Percentiles rank a stretch among this genome's conserved stretches.
Evolutionary conservation across 2,888 invertebrate genomes (phyloP).

Genomic region (Heterodera filipjevi): DNA sequence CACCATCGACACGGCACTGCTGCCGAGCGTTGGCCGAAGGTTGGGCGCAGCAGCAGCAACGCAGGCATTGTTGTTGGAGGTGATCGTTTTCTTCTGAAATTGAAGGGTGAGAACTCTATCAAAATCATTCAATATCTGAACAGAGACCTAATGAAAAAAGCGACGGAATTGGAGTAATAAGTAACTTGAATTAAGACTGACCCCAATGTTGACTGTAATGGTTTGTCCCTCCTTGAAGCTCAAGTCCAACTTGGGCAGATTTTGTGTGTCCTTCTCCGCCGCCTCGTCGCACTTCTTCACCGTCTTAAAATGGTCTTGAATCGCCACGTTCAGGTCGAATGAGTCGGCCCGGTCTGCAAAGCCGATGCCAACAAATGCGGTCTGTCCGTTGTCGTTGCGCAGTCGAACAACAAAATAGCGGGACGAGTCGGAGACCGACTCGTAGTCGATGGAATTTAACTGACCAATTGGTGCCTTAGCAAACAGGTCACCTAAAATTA

Average conservation of each 20-base stretch:
- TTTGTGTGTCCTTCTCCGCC: constrained; percentile 73
- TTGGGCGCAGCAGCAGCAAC: neutral
- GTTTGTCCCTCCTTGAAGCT: constrained; percentile 99
- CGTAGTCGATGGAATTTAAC: constrained; percentile 91
- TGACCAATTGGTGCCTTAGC: constrained; percentile 92
- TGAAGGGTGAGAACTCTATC: neutral
- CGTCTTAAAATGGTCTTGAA: constrained; percentile 71
- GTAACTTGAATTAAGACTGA: too few relatives aligned
- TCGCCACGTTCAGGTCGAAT: constrained; percentile 95
- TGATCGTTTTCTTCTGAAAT: constrained; percentile 39
- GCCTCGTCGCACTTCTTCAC: constrained; percentile 80
- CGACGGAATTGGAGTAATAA: too few relatives aligned
- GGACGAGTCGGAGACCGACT: constrained; percentile 88
- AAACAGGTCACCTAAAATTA: constrained; percentile 77
- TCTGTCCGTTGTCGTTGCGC: constrained; percentile 66
- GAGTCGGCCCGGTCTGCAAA: constrained; percentile 97
- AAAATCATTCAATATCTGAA: neutral
- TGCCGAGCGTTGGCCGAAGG: constrained; percentile 14
- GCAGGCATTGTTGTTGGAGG: constrained; percentile 15
- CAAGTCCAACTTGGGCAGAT: constrained; percentile 79
- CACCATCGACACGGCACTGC: constrained; percentile 42
- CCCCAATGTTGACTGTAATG: constrained; percentile 91
- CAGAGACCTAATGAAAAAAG: too few relatives aligned
- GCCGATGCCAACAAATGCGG: constrained; percentile 92
- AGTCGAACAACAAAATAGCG: constrained; percentile 57